Evolutionary conservation across 2,888 invertebrate genomes (phyloP).

Genomic region (Cephus runcator): DNA sequence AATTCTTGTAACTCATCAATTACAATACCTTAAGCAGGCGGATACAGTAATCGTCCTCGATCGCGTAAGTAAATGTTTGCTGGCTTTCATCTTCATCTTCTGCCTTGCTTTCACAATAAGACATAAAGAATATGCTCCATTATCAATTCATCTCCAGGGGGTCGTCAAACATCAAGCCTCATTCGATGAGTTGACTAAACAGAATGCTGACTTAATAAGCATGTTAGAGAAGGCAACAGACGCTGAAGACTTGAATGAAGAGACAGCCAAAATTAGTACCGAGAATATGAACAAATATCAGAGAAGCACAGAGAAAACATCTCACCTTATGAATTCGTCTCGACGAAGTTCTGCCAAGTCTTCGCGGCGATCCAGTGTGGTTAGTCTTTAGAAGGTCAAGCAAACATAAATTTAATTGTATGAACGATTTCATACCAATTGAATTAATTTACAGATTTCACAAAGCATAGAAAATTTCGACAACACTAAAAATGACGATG

Average conservation of each 20-base stretch:
- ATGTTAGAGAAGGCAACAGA: constrained; percentile 27
- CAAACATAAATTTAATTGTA: too few relatives aligned
- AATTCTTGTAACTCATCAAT: constrained; percentile 76
- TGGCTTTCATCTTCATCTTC: neutral
- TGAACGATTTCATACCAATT: too few relatives aligned
- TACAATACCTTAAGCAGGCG: constrained; percentile 72
- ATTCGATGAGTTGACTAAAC: constrained; percentile 53
- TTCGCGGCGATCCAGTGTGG: neutral
- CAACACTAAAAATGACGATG: constrained; percentile 50
- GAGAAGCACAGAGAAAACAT: too few relatives aligned
- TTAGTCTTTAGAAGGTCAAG: neutral
- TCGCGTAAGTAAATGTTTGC: constrained; percentile 46
- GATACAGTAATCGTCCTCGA: constrained; percentile 64
- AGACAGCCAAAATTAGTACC: neutral
- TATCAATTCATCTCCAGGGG: constrained; percentile 34
- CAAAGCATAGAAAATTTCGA: too few relatives aligned
- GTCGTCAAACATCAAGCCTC: constrained; percentile 54
- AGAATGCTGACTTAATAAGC: constrained; percentile 47
- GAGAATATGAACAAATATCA: too few relatives aligned
- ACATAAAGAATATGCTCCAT: neutral
- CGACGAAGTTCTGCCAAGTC: neutral
- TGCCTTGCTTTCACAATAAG: neutral
- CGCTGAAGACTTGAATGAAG: neutral
- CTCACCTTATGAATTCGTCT: neutral
- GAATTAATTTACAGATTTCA: too few relatives aligned